These are phyloP conservation scores for Psittacula derbiana DNA, from an alignment of 2,797 vertebrate genomes.

Conservation along the genomic window DNA sequence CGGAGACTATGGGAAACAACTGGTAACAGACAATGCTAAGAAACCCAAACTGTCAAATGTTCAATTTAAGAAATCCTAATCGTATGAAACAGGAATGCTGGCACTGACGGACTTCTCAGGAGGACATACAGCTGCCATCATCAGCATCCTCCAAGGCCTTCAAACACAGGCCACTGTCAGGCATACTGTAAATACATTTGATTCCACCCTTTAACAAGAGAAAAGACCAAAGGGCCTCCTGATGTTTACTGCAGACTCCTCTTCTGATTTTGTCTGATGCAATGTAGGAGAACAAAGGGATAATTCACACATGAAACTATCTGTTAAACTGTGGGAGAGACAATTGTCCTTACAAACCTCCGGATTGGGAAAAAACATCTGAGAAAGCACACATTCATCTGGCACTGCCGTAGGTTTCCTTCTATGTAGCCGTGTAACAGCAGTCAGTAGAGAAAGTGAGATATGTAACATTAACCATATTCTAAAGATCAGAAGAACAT, in stretches of 20 bases:
- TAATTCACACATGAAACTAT: not conserved
- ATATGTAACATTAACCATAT: not conserved
- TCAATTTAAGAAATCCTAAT: not conserved
- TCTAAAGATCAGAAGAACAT: not conserved
- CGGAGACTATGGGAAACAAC: not conserved
- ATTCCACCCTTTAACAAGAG: not conserved
- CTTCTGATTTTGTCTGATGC: not conserved
- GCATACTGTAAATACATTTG: not conserved
- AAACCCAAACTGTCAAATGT: not conserved
- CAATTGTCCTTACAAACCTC: not conserved
- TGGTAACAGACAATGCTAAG: not conserved
- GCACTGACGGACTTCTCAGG: not conserved
- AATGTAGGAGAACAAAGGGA: not conserved
- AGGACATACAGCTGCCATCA: not conserved
- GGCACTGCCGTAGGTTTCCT: not conserved
- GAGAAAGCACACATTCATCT: not conserved
- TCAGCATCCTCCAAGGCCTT: not conserved
- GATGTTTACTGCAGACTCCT: not conserved
- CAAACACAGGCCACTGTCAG: not conserved
- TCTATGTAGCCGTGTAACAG: not conserved
- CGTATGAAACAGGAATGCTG: not conserved
- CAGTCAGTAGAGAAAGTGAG: not conserved
- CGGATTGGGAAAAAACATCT: not conserved
- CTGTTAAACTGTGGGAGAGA: not conserved
- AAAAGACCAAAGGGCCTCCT: not conserved